Evolutionary conservation across 1,140 invertebrate genomes (phyloP), one percentile per base, ranked within the genome.

Genomic region (Lepidostoma basale): DNA sequence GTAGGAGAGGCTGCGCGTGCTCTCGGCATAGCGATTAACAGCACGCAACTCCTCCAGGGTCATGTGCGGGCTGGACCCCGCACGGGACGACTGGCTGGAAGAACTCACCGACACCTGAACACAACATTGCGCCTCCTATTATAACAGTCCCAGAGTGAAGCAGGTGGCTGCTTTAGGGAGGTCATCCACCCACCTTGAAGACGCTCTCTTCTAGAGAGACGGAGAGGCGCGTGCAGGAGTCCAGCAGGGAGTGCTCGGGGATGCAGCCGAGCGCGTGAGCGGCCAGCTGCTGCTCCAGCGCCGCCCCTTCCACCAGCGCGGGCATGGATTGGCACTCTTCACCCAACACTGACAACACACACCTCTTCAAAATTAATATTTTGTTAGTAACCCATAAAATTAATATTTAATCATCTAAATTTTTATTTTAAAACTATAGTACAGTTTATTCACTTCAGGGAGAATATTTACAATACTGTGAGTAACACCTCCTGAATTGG

Each of bases 21-120:
- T 94, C 82, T 96, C 94, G n/a, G 93, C 92, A 79, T 94, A 95
- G 74, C 90, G 88, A 84, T 95, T 95, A 60, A 94, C 90, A 65
- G 89, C 92, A 72, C 91, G 84, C 30, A 95, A 83, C 77, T 95
- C 92, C 62, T 94, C 92, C 74, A 93, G 81, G 22, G 90, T 93
- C 90, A 92, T 90, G 77, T 88, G 86, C 54, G 80, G 83, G 68
- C 84, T 85, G 36, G 85, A 85, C 70, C 85, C 84, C 77, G 83
- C 81, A 78, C 87, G 83, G 62, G 87, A 87, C 68, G 88, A 86
- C 73, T 89, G 83, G 26, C 89, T 90, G 8, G 89, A 90, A 39
- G 89, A 90, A 73, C 87, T 82, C 14, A 83, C 78, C 0, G 82
- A 83, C 52, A 83, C 77, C 82, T 83, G 30, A 8, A 49, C 20